Evolutionary conservation across 2,888 invertebrate genomes (phyloP).

Genomic region (Leptinotarsa juncta): DNA sequence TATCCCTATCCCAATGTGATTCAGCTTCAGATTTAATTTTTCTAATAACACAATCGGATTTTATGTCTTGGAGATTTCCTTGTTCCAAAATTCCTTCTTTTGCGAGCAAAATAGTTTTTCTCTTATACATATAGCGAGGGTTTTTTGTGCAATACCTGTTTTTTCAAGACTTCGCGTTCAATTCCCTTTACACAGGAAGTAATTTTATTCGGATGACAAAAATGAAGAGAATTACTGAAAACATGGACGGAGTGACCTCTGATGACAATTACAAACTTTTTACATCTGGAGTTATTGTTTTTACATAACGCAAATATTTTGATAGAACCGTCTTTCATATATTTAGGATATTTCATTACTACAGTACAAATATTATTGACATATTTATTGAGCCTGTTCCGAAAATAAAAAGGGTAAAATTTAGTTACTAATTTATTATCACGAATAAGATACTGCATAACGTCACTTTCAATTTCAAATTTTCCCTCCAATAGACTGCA

Average conservation of each 20-base stretch:
- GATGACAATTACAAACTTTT: conserved; percentile 9
- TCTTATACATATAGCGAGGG: no score
- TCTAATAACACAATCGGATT: no score
- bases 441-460: not conserved
- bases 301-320: conserved; percentile 21
- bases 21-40: no score
- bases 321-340: conserved; percentile 18
- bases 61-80: no score
- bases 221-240: not conserved
- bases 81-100: no score
- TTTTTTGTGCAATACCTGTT: no score
- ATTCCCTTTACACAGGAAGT: no score
- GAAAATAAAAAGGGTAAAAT: conserved; percentile 13
- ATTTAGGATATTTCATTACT: conserved; percentile 16
- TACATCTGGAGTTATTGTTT: conserved; percentile 15
- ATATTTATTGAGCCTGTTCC: conserved; percentile 3
- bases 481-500: not conserved
- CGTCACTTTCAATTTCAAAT: not conserved
- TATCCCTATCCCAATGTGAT: no score
- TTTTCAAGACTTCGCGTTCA: no score
- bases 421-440: not conserved
- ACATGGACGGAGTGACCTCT: conserved; percentile 2
- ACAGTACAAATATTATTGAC: conserved; percentile 18
- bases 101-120: no score
- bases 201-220: no score